These are phyloP conservation scores for Trachelus iudaicus DNA, from an alignment of 2,888 invertebrate genomes.

Conservation along the genomic window DNA sequence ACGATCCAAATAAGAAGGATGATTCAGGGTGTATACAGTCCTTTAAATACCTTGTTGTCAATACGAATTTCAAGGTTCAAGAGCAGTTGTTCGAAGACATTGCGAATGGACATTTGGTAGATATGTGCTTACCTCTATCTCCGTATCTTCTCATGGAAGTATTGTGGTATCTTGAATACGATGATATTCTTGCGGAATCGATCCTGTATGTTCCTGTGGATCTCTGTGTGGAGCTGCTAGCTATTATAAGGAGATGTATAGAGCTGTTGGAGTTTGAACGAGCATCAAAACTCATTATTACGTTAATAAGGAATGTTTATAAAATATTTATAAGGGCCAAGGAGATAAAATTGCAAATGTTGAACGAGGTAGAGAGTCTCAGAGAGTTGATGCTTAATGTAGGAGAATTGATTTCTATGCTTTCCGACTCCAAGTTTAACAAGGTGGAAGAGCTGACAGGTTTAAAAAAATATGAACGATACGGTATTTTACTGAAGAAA, in stretches of 20 bases:
- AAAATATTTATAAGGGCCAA: conserved; percentile 34
- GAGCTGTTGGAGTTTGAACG: conserved; percentile 42
- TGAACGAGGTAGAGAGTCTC: conserved; percentile 29
- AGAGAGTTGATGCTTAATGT: conserved; percentile 35
- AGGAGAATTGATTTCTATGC: conserved; percentile 44
- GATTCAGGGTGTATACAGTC: conserved; percentile 30
- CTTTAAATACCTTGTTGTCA: conserved; percentile 51
- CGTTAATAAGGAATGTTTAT: conserved; percentile 35
- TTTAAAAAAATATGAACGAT: conserved; percentile 31
- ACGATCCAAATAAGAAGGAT: conserved; percentile 15
- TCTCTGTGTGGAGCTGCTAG: conserved; percentile 48
- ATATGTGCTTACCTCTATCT: conserved; percentile 54
- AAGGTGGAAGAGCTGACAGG: conserved; percentile 24
- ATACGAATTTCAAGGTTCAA: conserved; percentile 51
- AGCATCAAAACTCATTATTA: conserved; percentile 29
- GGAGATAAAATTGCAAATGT: conserved; percentile 36
- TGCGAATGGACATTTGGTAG: conserved; percentile 49
- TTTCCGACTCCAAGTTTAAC: conserved; percentile 35
- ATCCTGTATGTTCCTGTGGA: conserved; percentile 53
- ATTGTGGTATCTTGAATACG: conserved; percentile 48
- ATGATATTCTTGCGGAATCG: conserved; percentile 48
- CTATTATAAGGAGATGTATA: conserved; percentile 39
- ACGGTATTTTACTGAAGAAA: conserved; percentile 46
- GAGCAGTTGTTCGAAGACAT: conserved; percentile 50
- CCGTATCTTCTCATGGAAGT: conserved; percentile 54